These are phyloP conservation scores for Tetranychus urticae DNA, from an alignment of 1,140 invertebrate species.

Conservation along the genomic window DNA sequence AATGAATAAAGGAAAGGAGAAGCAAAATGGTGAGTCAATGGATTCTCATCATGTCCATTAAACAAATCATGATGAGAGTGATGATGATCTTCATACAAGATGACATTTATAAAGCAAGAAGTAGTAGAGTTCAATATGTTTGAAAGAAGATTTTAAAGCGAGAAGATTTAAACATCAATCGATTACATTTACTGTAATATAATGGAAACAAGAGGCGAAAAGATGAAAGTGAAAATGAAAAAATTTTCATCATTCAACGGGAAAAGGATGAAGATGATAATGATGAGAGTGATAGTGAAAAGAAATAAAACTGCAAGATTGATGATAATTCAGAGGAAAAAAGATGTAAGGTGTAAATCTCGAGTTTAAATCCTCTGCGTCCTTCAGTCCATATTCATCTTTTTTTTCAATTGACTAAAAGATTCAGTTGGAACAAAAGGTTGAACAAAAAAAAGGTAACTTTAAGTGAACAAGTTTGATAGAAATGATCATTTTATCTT, in stretches of 20 bases:
- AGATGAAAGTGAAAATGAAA: neutral
- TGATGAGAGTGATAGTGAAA: neutral
- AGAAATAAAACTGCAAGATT: neutral
- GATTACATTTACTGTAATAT: neutral
- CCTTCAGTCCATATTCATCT: too few relatives aligned
- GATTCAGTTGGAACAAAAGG: too few relatives aligned
- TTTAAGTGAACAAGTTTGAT: too few relatives aligned
- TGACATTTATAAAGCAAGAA: neutral
- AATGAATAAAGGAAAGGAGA: too few relatives aligned
- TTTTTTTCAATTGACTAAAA: too few relatives aligned
- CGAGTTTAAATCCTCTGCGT: too few relatives aligned
- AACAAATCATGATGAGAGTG: neutral
- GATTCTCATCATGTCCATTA: neutral
- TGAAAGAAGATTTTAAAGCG: neutral
- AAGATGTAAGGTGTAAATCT: neutral
- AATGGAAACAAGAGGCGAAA: neutral
- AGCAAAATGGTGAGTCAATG: neutral
- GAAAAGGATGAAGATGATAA: too few relatives aligned
- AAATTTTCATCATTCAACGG: too few relatives aligned
- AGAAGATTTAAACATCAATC: neutral
- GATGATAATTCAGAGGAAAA: neutral
- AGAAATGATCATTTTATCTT: too few relatives aligned
- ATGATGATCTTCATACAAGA: neutral
- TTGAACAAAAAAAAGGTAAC: too few relatives aligned
- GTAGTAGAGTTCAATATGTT: neutral